Percentiles rank a stretch among this genome's conserved stretches.
Conservation (phyloP, 2,113 vertebrate species). For the Megaceryle torquata region DNA sequence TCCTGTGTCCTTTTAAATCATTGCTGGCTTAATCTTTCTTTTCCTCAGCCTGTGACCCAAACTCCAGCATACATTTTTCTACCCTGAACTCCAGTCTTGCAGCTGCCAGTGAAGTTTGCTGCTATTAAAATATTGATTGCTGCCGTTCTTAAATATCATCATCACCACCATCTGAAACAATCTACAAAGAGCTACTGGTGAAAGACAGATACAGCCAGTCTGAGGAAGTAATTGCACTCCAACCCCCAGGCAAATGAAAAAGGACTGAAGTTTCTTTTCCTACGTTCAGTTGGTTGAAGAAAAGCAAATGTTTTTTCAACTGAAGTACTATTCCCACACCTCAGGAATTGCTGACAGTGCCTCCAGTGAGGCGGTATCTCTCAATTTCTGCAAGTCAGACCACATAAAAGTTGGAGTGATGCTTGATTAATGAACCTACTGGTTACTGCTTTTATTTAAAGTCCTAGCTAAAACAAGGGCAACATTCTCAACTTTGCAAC, state of each 20-base stretch:
- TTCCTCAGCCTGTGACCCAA: neutral
- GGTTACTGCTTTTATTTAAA: neutral
- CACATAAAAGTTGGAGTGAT: neutral
- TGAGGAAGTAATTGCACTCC: neutral
- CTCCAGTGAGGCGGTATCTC: neutral
- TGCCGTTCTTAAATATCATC: slow-evolving; percentile 28
- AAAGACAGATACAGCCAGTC: neutral
- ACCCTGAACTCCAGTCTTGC: neutral
- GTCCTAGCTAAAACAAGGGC: neutral
- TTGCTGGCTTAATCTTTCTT: neutral
- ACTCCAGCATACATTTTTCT: neutral
- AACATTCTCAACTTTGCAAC: neutral
- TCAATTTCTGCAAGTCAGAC: slow-evolving; percentile 18
- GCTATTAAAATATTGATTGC: slow-evolving; percentile 16
- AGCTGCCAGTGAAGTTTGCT: neutral
- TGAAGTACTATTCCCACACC: neutral
- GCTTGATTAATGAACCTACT: neutral
- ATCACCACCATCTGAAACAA: neutral
- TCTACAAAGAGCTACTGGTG: neutral
- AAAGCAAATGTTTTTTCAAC: slow-evolving; percentile 41
- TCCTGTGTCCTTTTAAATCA: neutral
- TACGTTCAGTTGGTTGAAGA: neutral
- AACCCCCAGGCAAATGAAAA: neutral
- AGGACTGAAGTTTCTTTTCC: neutral
- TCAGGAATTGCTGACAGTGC: neutral